Conservation (phyloP, 2,888 invertebrate genomes). For the Melinaea menophilus region DNA sequence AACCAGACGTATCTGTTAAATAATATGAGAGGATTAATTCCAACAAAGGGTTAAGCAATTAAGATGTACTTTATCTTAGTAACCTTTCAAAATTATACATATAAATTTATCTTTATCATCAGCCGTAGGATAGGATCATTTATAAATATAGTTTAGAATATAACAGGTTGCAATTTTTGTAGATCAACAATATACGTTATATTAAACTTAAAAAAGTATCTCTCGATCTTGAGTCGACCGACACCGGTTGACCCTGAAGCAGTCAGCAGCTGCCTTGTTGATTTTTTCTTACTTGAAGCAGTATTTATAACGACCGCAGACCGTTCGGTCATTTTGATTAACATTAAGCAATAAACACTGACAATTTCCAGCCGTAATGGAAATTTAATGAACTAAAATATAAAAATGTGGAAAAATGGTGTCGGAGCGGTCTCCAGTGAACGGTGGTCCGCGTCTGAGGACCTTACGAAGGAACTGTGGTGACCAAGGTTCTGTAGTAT, state of each 20-base stretch:
- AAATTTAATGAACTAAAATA: conserved; percentile 11
- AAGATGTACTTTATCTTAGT: too few relatives aligned
- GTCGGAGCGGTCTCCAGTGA: conserved; percentile 65
- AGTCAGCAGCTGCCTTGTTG: conserved; percentile 56
- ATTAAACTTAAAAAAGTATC: conserved; percentile 48
- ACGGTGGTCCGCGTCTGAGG: conserved; percentile 67
- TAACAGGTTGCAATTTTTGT: too few relatives aligned
- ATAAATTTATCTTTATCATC: too few relatives aligned
- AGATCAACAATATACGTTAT: too few relatives aligned
- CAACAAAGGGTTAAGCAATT: background rate
- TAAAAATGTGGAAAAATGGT: conserved; percentile 69
- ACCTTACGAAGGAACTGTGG: conserved; percentile 78
- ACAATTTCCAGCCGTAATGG: conserved; percentile 20
- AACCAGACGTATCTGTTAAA: conserved; percentile 2
- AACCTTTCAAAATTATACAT: too few relatives aligned
- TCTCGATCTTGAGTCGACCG: conserved; percentile 49
- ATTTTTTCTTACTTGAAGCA: conserved; percentile 41
- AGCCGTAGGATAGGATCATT: too few relatives aligned
- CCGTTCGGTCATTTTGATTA: conserved; percentile 33
- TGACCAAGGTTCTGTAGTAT: conserved; percentile 73
- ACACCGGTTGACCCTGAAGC: conserved; percentile 72
- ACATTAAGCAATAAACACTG: conserved; percentile 20
- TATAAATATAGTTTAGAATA: too few relatives aligned
- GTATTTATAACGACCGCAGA: conserved; percentile 31
- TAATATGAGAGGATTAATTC: background rate